Base-by-base conservation (phyloP, 2,888 invertebrate species). In the Platycnemis pennipes region DNA sequence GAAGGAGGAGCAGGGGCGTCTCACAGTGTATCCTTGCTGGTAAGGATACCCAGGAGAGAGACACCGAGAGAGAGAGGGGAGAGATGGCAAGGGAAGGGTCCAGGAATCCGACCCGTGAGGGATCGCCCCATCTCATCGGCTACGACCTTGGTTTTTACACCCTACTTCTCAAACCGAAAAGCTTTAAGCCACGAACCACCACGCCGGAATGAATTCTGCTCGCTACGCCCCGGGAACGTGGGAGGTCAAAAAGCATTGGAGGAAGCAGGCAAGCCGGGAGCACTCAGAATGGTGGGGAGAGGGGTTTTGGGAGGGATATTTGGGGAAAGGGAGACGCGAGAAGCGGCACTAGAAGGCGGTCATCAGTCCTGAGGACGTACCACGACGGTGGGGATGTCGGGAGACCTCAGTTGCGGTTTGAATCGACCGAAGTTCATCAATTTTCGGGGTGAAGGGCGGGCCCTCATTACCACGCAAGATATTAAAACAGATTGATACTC, bases 111-210 rank as follows among this genome's bases (percentile, higher is more conserved):
- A 91, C 91, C 63, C 46, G 89, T 89, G 56, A 89, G 42, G 42
- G 89, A 89, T 89, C 56, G 56, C 56, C n/a, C n/a, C 37, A 53
- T 56, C 89, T 22, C 89, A 56, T 16, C 31, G 49, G 31, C 89
- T 56, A 22, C 42, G 89, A 26, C 89, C 91, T 91, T 63, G 63
- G 91, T 91, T 91, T 91, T 91, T 91, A 56, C 89, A 56, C 89
- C 89, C 89, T 37, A 77, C 77, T 77, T 77, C 77, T 77, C 77
- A 77, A 77, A 77, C 77, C 42, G 42, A 89, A 89, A 56, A 56
- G 89, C 56, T 89, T 89, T 89, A 49, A 56, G 89, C 89, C 11
- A 44, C 63, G 44, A n/a, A 91, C 91, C 63, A 37, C 88, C n/a
- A 42, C 89, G 56, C 53, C 26, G 7, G 89, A 89, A 89, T 26